These are phyloP conservation scores for Philereme transversata DNA, from an alignment of 2,888 invertebrate genomes.

Conservation along the genomic window DNA sequence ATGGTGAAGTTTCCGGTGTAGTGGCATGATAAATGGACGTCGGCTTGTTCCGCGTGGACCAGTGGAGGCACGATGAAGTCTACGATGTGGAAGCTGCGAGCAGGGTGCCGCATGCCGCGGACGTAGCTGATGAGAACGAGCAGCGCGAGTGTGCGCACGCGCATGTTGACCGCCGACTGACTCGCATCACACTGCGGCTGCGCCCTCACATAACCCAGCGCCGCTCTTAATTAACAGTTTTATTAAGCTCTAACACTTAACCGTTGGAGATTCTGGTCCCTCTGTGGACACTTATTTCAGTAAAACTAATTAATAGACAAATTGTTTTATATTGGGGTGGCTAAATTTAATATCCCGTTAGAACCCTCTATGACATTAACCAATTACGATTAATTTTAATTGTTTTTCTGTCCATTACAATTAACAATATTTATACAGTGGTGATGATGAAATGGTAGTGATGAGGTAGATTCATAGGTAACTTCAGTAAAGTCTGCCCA, in stretches of 20 bases:
- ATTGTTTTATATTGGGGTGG: conserved; percentile 67
- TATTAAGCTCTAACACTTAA: conserved; percentile 81
- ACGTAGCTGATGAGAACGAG: conserved; percentile 44
- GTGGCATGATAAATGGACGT: conserved; percentile 70
- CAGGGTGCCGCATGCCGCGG: conserved; percentile 12
- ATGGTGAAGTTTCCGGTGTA: conserved; percentile 77
- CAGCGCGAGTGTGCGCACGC: conserved; percentile 53
- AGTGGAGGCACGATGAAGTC: conserved; percentile 59
- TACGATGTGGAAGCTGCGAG: conserved; percentile 66
- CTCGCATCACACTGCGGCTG: conserved; percentile 52
- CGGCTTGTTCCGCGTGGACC: conserved; percentile 58
- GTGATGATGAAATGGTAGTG: too few species aligned
- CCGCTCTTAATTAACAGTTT: conserved; percentile 79
- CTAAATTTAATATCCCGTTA: conserved; percentile 38
- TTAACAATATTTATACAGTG: too few species aligned
- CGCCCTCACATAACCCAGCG: conserved; percentile 54
- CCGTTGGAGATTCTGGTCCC: conserved; percentile 64
- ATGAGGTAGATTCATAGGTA: too few species aligned
- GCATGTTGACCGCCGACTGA: conserved; percentile 69
- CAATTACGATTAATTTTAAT: conserved; percentile 16
- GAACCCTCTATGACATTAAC: conserved; percentile 16
- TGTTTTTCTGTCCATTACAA: conserved; percentile 17
- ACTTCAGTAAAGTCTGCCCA: too few species aligned
- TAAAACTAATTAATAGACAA: conserved; percentile 69
- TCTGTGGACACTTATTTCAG: conserved; percentile 57